Conservation (phyloP, 2,888 invertebrate species). For the Tribolium freemani region DNA sequence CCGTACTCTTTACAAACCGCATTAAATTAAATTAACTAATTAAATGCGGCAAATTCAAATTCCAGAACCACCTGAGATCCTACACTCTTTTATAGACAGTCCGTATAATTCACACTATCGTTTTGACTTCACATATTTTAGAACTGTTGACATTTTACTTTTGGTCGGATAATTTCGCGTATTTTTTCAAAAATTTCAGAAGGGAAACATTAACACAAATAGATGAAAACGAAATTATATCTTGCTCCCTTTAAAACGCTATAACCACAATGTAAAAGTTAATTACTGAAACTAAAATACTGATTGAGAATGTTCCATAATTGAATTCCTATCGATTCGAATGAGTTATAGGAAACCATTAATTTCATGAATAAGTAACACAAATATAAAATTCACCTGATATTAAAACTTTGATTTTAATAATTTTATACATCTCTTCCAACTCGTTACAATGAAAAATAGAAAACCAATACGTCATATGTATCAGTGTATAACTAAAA, state of each 20-base stretch:
- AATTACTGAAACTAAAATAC: slow-evolving; percentile 27
- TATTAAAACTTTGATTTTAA: background rate
- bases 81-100: too few relatives aligned
- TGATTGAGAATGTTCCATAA: slow-evolving; percentile 26
- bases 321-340: slow-evolving; percentile 32
- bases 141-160: background rate
- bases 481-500: background rate
- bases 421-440: too few relatives aligned
- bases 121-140: slow-evolving; percentile 2
- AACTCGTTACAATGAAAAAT: background rate
- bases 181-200: background rate
- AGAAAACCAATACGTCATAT: background rate
- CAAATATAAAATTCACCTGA: background rate
- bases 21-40: too few relatives aligned
- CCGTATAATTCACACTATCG: too few relatives aligned
- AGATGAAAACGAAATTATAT: background rate
- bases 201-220: background rate
- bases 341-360: background rate
- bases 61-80: too few relatives aligned
- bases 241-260: background rate
- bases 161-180: background rate
- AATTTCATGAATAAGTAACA: slow-evolving; percentile 6
- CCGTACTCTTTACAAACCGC: background rate
- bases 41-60: too few relatives aligned
- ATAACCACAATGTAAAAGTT: slow-evolving; percentile 16